Evolutionary conservation across 2,888 invertebrate genomes (phyloP).

Genomic region (Lathronympha strigana): DNA sequence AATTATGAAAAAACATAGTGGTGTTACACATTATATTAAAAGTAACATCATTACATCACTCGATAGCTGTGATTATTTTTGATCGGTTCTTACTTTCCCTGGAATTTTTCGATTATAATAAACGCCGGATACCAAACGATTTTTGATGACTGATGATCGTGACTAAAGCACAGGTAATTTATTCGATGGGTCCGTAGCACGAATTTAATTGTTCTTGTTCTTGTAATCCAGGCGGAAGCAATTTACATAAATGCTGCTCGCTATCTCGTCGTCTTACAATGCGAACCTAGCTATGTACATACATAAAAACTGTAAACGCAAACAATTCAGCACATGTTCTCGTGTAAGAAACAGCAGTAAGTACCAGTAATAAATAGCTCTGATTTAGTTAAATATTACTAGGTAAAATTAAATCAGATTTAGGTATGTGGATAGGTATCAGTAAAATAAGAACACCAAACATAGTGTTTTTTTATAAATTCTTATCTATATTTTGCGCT

Average conservation of each 20-base stretch:
- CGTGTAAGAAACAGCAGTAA: neutral
- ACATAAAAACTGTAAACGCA: conserved; percentile 24
- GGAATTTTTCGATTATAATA: conserved; percentile 20
- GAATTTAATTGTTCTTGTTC: conserved; percentile 80
- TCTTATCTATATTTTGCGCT: no score
- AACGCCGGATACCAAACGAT: conserved; percentile 42
- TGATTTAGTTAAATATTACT: no score
- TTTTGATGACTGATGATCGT: conserved; percentile 27
- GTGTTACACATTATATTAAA: neutral
- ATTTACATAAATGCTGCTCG: conserved; percentile 77
- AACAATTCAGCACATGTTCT: conserved; percentile 10
- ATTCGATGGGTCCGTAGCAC: conserved; percentile 69
- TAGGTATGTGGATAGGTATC: no score
- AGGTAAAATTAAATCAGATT: no score
- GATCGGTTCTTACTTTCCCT: neutral
- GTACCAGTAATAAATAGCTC: neutral
- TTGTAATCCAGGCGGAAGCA: conserved; percentile 75
- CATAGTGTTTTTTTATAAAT: no score
- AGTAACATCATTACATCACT: neutral
- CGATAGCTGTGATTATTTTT: conserved; percentile 2
- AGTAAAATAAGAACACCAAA: no score
- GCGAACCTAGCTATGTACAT: conserved; percentile 25
- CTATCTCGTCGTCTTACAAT: conserved; percentile 62
- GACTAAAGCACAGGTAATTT: conserved; percentile 63
- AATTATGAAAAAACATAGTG: conserved; percentile 16